phyloP scores from a whole-genome alignment of 2,797 vertebrate species.

The Sarcoramphus papa region DNA sequence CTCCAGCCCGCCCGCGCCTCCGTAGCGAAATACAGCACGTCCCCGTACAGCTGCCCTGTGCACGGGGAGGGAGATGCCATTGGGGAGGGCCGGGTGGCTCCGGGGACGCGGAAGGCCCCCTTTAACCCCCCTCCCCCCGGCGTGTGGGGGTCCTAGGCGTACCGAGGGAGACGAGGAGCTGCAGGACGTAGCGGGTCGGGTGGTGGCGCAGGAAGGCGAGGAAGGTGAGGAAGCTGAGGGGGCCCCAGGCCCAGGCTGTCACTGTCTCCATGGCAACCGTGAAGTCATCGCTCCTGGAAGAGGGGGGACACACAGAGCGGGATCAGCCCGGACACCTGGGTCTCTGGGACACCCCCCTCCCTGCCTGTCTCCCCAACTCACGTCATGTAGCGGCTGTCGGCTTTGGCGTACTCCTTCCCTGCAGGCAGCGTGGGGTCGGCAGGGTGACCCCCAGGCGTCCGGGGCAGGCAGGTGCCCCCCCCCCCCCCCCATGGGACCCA shows the following conservation, averaged over 20 bases:
- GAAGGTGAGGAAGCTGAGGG: not conserved
- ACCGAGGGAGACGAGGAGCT: not conserved
- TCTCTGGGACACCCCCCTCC: not conserved
- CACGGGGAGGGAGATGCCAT: accelerated
- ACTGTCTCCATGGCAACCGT: not conserved
- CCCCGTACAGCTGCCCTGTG: not conserved
- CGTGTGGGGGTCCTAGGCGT: accelerated
- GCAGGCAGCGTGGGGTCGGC: accelerated
- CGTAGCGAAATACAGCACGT: not conserved
- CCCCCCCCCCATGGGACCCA: not conserved
- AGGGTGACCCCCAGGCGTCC: accelerated
- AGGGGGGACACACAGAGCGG: accelerated
- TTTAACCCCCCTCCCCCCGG: too few species aligned
- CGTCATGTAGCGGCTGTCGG: not conserved
- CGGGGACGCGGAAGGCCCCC: accelerated
- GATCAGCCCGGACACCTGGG: not conserved
- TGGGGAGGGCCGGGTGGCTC: accelerated
- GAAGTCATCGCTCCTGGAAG: not conserved
- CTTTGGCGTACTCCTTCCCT: not conserved
- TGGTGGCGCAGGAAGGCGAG: not conserved
- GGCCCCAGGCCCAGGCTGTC: not conserved
- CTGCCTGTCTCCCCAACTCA: not conserved
- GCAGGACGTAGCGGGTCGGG: not conserved
- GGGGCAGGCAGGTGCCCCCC: not conserved
- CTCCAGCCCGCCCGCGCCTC: not conserved